These are phyloP conservation scores for Gymnobelideus leadbeateri DNA, from an alignment of 2,113 vertebrate species.

Conservation along the genomic window DNA sequence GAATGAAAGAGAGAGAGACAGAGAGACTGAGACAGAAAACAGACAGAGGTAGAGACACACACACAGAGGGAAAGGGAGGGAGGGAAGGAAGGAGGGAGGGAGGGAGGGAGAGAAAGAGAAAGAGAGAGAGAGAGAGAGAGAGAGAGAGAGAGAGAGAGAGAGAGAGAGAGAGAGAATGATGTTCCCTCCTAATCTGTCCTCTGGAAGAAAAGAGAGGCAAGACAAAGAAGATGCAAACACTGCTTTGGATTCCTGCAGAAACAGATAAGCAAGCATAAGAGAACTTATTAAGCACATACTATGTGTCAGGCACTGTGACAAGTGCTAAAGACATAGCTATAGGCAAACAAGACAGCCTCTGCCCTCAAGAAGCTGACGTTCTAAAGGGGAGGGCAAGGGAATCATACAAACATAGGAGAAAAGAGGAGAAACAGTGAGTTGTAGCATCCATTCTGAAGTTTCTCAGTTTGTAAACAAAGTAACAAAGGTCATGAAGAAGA, in stretches of 20 bases:
- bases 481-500: background rate
- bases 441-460: background rate
- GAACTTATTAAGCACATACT: background rate
- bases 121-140: slow-evolving; percentile 10
- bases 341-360: background rate
- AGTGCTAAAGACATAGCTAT: background rate
- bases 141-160: background rate
- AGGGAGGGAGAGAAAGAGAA: too few relatives aligned
- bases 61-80: slow-evolving; percentile 14
- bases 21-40: too few relatives aligned
- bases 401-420: background rate
- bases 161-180: background rate
- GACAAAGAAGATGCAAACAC: background rate
- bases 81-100: background rate
- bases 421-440: background rate
- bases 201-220: background rate
- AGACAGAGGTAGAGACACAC: too few relatives aligned
- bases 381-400: background rate
- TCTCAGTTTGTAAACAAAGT: background rate
- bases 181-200: background rate
- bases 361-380: background rate
- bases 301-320: background rate
- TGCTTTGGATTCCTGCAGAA: background rate
- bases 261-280: background rate
- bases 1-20: background rate